phyloP scores from a whole-genome alignment of 2,888 invertebrate genomes.

The Cinara cedri region DNA sequence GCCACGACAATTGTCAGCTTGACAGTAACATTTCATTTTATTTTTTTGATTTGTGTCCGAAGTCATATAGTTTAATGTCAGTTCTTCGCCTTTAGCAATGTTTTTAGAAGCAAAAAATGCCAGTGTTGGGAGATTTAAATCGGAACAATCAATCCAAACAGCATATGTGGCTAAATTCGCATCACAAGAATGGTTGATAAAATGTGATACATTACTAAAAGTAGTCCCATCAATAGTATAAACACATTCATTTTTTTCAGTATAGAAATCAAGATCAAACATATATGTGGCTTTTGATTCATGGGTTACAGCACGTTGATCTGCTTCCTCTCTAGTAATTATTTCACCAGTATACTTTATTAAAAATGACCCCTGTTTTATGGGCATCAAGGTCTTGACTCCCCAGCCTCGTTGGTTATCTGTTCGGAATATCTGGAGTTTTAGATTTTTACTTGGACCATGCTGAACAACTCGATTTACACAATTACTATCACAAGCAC shows the following conservation, averaged over 20 bases:
- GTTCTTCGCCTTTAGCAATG: conserved; percentile 82
- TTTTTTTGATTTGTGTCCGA: conserved; percentile 59
- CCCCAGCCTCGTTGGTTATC: conserved; percentile 94
- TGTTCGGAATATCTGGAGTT: conserved; percentile 84
- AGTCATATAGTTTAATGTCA: conserved; percentile 87
- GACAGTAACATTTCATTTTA: conserved; percentile 43
- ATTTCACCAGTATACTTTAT: conserved; percentile 95
- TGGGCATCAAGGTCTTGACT: conserved; percentile 76
- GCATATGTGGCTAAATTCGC: conserved; percentile 91
- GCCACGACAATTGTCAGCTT: conserved; percentile 26
- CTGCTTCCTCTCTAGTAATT: conserved; percentile 88
- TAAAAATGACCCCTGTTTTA: conserved; percentile 82
- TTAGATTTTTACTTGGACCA: conserved; percentile 66
- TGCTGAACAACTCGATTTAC: conserved; percentile 88
- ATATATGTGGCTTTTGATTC: conserved; percentile 88
- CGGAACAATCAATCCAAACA: conserved; percentile 89
- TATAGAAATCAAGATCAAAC: conserved; percentile 91
- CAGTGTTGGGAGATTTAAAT: conserved; percentile 85
- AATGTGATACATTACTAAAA: conserved; percentile 90
- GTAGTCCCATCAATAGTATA: conserved; percentile 89
- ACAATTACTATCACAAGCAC: conserved; percentile 78
- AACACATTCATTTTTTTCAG: conserved; percentile 70
- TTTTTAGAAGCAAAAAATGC: conserved; percentile 84
- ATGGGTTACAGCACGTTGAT: conserved; percentile 67
- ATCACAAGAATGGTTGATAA: conserved; percentile 95